phyloP scores from a whole-genome alignment of 2,888 invertebrate genomes.

The Phengaris arion region DNA sequence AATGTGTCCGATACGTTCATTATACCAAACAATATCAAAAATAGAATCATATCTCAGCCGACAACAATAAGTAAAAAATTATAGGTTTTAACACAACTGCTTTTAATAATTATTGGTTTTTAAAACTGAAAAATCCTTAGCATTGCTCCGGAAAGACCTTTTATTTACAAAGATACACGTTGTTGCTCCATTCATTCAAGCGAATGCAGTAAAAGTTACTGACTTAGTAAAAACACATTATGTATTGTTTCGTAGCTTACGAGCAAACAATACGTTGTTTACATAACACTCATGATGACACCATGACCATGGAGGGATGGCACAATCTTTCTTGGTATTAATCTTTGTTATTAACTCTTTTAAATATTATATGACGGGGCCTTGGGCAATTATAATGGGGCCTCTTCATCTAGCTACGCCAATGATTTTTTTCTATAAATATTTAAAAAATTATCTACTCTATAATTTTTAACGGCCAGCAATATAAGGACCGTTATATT shows the following conservation, averaged over 20 bases:
- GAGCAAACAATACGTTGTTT: background rate
- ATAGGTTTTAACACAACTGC: no score
- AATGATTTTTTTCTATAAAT: no score
- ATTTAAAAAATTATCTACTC: no score
- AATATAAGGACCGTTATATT: no score
- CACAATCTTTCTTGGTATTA: background rate
- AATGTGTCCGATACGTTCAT: conserved; percentile 44
- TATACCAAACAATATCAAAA: conserved; percentile 44
- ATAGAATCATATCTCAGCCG: conserved; percentile 16
- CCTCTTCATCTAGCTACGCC: no score
- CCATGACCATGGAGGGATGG: background rate
- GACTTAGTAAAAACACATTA: background rate
- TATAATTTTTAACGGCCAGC: no score
- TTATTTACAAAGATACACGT: background rate
- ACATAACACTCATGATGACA: background rate
- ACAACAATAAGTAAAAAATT: background rate
- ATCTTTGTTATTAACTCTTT: no score
- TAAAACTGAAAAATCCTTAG: no score
- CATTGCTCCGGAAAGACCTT: no score
- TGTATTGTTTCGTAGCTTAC: background rate
- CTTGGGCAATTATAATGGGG: background rate
- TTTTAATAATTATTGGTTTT: no score
- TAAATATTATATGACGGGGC: background rate
- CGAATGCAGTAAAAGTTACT: background rate
- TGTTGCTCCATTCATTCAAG: background rate